Percentiles rank a stretch among this genome's conserved stretches.
Evolutionary conservation across 2,888 invertebrate species (phyloP).

Genomic region (Hyposoter dolosus): DNA sequence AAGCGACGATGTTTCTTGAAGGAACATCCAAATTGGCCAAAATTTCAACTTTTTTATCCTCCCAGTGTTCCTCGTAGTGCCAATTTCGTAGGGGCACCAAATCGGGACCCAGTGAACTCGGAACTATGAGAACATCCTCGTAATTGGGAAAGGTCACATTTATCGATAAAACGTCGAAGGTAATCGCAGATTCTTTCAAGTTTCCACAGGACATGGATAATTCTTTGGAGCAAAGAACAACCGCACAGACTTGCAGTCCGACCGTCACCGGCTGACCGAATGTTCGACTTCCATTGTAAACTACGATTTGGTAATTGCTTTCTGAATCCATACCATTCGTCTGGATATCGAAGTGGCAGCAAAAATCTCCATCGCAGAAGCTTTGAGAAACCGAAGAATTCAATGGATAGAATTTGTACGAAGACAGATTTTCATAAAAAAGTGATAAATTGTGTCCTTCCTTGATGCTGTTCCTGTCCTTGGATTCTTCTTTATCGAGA

Average conservation of each 20-base stretch:
- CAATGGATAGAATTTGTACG: conserved; percentile 49
- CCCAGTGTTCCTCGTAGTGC: conserved; percentile 66
- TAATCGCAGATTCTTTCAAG: conserved; percentile 58
- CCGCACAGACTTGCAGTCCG: conserved; percentile 78
- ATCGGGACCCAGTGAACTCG: conserved; percentile 67
- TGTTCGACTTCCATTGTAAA: conserved; percentile 77
- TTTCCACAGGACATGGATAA: conserved; percentile 76
- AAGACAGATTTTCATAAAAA: conserved; percentile 50
- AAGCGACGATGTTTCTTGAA: conserved; percentile 73
- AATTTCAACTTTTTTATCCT: conserved; percentile 59
- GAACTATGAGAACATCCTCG: conserved; percentile 70
- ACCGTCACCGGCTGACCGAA: conserved; percentile 66
- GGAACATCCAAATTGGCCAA: conserved; percentile 65
- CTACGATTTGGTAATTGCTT: conserved; percentile 78
- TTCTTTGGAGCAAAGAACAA: conserved; percentile 79
- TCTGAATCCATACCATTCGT: conserved; percentile 60
- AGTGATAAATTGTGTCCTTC: conserved; percentile 21
- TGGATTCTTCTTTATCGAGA: neutral
- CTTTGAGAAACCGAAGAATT: conserved; percentile 49
- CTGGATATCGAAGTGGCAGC: conserved; percentile 75
- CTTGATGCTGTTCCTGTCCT: neutral
- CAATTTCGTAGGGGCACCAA: conserved; percentile 71
- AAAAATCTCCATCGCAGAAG: conserved; percentile 74
- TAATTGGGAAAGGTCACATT: conserved; percentile 70
- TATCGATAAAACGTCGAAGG: conserved; percentile 72